Evolutionary conservation across 2,888 invertebrate species (phyloP).

Genomic region (Arrhopalites spinosus): DNA sequence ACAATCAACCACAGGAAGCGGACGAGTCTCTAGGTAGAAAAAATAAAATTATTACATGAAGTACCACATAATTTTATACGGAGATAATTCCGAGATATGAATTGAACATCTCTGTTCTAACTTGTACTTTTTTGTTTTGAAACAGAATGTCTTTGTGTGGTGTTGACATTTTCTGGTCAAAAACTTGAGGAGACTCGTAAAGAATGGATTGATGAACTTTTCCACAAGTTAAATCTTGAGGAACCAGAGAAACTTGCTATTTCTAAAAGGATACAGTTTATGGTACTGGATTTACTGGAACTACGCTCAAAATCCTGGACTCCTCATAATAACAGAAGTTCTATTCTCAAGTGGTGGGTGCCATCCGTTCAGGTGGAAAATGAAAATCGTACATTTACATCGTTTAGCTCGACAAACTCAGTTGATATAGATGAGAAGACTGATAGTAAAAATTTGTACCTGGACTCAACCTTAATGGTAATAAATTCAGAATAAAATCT

Average conservation of each 20-base stretch:
- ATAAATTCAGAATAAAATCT: too few species aligned
- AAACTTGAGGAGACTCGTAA: slow-evolving; percentile 45
- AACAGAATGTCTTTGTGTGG: slow-evolving; percentile 51
- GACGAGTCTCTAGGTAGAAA: slow-evolving; percentile 50
- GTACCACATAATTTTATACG: too few species aligned
- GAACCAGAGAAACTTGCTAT: slow-evolving; percentile 37
- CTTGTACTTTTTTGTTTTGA: too few species aligned
- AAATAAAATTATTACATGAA: too few species aligned
- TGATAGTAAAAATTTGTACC: slow-evolving; percentile 25
- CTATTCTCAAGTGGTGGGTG: slow-evolving; percentile 56
- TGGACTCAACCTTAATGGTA: slow-evolving; percentile 26
- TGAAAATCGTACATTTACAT: background rate
- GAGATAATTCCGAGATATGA: too few species aligned
- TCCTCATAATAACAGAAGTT: slow-evolving; percentile 55
- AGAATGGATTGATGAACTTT: slow-evolving; percentile 45
- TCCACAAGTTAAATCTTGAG: slow-evolving; percentile 34
- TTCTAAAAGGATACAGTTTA: slow-evolving; percentile 54
- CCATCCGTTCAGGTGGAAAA: slow-evolving; percentile 43
- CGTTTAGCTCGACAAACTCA: slow-evolving; percentile 11
- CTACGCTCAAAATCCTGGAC: slow-evolving; percentile 52
- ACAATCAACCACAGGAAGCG: slow-evolving; percentile 42
- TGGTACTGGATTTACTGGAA: slow-evolving; percentile 54
- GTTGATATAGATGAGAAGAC: slow-evolving; percentile 21
- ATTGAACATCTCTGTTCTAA: too few species aligned
- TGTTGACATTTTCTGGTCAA: slow-evolving; percentile 53